Percentiles rank a stretch among this genome's conserved stretches.
Evolutionary conservation across 2,797 vertebrate genomes (phyloP).

Genomic region (Phrynocephalus forsythii): DNA sequence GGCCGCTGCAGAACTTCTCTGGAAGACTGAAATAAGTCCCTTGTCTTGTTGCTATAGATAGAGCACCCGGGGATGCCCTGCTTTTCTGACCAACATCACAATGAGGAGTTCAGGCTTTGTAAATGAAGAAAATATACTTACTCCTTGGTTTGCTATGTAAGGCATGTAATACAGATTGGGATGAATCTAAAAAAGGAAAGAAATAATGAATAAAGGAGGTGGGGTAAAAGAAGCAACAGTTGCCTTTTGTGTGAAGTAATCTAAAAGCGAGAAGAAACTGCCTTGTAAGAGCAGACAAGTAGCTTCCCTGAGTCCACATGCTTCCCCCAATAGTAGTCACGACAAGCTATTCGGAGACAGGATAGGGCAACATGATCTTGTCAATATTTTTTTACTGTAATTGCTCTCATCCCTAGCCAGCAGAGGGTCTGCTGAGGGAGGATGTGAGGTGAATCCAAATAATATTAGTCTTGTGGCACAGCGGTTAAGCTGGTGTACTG

Average conservation of each 20-base stretch:
- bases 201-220: neutral
- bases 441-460: neutral
- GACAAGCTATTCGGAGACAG: neutral
- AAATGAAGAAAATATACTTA: slow-evolving; percentile 48
- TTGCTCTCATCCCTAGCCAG: neutral
- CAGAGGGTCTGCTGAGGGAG: neutral
- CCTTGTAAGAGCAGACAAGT: neutral
- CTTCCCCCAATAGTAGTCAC: neutral
- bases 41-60: neutral
- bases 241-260: neutral
- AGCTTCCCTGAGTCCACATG: neutral
- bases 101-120: neutral
- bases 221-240: slow-evolving; percentile 12
- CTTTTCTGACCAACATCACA: neutral
- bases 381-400: neutral
- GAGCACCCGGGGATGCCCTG: neutral
- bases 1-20: too few species aligned
- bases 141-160: slow-evolving; percentile 60
- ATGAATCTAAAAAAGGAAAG: slow-evolving; percentile 61
- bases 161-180: slow-evolving; percentile 62
- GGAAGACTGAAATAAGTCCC: neutral
- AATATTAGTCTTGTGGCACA: too few species aligned
- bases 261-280: neutral
- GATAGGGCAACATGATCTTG: neutral
- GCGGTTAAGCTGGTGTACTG: too few species aligned